Evolutionary conservation across 2,888 invertebrate genomes (phyloP), one percentile per base, ranked within the genome.

Genomic region (Callyntrura guangdongensis): DNA sequence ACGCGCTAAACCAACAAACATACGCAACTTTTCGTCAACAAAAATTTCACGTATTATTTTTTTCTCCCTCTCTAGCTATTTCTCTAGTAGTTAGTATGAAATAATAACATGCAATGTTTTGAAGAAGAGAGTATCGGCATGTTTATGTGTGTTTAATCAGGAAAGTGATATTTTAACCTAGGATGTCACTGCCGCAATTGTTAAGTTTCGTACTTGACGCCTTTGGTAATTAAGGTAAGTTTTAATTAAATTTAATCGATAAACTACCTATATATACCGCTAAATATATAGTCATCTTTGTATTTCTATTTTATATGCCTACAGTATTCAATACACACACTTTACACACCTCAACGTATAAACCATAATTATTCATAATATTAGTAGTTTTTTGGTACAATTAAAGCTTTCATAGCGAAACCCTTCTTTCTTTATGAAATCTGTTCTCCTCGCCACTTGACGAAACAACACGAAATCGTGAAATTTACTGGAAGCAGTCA

Each of bases 131-230:
- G 81, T 53, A 20, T 4, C 36, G 36, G 36, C 36, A 36, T 36
- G 36, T 36, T n/a, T 36, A 6, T 36, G 6, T 81, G 36, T 53
- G 25, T 61, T 81, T 81, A 49, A 11, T 56, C 69, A 88, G 82
- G 88, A 88, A 67, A 61, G 59, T 64, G 90, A 91, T 87, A 91
- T 91, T 86, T 91, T 91, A 91, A 91, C 90, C 90, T 91, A 91
- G 90, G 90, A 91, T 91, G 90, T 91, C 90, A 83, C 90, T 91
- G 86, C 90, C 90, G 90, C 90, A 91, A 91, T 64, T 56, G 17
- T 81, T 27, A 20, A 22, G 11, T 83, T 53, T 25, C 14, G 9
- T 81, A 20, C 17, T 69, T 74, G 59, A 59, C 25, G 22, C 49
- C 64, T 64, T 83, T 47, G 64, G 64, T 83, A 83, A 83, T 25